phyloP scores from a whole-genome alignment of 2,797 vertebrate genomes.

The Choloepus didactylus region DNA sequence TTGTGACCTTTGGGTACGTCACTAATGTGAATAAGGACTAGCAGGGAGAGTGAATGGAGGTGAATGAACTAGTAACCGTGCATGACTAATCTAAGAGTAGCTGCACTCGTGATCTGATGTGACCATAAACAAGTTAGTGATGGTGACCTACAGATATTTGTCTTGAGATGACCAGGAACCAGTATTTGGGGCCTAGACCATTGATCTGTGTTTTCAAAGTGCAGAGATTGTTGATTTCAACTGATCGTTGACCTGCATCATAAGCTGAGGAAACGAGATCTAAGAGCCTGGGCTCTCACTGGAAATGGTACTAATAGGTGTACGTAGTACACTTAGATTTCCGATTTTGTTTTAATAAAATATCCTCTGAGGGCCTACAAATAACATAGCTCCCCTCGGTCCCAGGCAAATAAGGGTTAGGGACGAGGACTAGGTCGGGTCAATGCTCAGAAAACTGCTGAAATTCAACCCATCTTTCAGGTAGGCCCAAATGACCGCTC shows the following conservation, averaged over 20 bases:
- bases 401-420: not conserved
- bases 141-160: not conserved
- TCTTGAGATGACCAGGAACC: not conserved
- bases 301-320: not conserved
- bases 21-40: not conserved
- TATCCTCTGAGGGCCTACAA: constrained; percentile 6
- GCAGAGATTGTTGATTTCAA: not conserved
- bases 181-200: not conserved
- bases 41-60: not conserved
- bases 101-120: not conserved
- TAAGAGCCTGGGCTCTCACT: not conserved
- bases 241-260: not conserved
- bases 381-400: not conserved
- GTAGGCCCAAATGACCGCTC: accelerated
- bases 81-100: not conserved
- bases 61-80: not conserved
- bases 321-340: not conserved
- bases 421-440: not conserved
- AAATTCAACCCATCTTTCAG: not conserved
- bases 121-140: not conserved
- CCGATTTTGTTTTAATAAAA: constrained; percentile 46
- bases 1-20: not conserved
- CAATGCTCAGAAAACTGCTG: not conserved
- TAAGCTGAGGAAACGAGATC: not conserved
- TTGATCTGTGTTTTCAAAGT: not conserved